A percentile compares a stretch with the other conserved stretches of the same genome.
phyloP scores from a whole-genome alignment of 2,888 invertebrate genomes.

The Andrena minutula region DNA sequence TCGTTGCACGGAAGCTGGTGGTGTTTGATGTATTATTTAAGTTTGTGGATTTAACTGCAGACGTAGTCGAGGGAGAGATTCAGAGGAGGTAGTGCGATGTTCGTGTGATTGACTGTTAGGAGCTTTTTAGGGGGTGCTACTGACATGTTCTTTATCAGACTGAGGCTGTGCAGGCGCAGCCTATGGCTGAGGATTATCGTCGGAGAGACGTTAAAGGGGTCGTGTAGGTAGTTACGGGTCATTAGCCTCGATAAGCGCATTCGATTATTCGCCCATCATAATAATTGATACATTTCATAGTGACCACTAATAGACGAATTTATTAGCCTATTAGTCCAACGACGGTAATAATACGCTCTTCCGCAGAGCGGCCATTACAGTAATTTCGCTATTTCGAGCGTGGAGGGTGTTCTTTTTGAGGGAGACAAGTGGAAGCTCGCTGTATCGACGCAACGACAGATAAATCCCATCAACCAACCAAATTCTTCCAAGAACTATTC shows the following conservation, averaged over 20 bases:
- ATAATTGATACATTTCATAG: constrained; percentile 45
- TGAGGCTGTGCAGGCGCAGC: not conserved
- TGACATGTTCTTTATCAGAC: not conserved
- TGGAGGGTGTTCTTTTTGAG: not conserved
- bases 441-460: too few species aligned
- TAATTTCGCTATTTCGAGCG: constrained; percentile 32
- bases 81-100: too few species aligned
- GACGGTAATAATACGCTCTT: constrained; percentile 40
- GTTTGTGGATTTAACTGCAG: too few species aligned
- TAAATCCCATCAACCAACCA: not conserved
- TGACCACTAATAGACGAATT: constrained; percentile 35
- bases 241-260: constrained; percentile 38
- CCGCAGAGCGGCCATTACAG: constrained; percentile 29
- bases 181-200: not conserved
- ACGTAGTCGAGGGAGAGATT: too few species aligned
- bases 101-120: too few species aligned
- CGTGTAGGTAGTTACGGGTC: constrained; percentile 22
- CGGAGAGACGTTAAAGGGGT: constrained; percentile 15
- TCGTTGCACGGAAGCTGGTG: too few species aligned
- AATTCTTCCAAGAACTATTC: too few species aligned
- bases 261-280: constrained; percentile 43
- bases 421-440: too few species aligned
- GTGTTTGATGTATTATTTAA: too few species aligned
- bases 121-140: not conserved
- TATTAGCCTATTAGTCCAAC: constrained; percentile 38